phyloP scores from a whole-genome alignment of 2,113 vertebrate species.

The Ahaetulla prasina region DNA sequence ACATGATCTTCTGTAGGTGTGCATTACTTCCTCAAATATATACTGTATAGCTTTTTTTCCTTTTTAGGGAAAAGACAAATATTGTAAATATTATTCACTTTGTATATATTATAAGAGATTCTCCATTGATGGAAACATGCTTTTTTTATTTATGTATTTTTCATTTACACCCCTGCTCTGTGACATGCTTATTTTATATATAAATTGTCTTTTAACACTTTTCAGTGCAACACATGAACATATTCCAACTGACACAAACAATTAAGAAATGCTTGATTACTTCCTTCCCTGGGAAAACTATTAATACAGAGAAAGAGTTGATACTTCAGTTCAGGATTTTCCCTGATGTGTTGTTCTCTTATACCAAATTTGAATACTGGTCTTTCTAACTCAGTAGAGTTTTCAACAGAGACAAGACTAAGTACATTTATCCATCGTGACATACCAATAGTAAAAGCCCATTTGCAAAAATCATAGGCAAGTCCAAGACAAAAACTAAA shows the following conservation, averaged over 20 bases:
- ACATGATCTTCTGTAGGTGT: background rate
- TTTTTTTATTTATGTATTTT: background rate
- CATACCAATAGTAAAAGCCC: background rate
- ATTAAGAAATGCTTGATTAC: background rate
- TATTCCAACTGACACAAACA: background rate
- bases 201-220: background rate
- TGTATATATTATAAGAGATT: background rate
- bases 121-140: background rate
- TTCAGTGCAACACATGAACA: background rate
- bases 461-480: background rate
- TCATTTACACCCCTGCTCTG: background rate
- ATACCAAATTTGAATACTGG: background rate
- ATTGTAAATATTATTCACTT: background rate
- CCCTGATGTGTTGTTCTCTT: background rate
- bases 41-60: background rate
- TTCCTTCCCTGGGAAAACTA: background rate
- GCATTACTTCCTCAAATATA: background rate
- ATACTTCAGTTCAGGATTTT: background rate
- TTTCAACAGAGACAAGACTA: background rate
- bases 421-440: background rate
- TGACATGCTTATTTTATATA: background rate
- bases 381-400: background rate
- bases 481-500: background rate
- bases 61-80: background rate
- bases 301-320: background rate